Conservation (phyloP, 2,888 invertebrate species). For the Drosophila leonis region DNA sequence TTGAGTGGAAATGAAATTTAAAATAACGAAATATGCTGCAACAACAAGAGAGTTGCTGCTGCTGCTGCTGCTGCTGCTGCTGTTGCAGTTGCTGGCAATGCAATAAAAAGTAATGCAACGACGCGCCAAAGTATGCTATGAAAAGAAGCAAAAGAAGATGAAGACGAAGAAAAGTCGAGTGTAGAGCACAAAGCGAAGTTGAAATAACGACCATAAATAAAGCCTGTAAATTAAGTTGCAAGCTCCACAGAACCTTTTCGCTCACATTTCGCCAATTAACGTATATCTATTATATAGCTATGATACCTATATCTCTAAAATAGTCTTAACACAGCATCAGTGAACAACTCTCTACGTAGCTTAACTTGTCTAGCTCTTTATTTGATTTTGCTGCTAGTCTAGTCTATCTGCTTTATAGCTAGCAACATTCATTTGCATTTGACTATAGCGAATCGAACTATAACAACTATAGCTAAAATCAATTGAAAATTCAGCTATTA, state of each 20-base stretch:
- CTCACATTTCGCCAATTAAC: constrained; percentile 9
- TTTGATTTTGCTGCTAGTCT: neutral
- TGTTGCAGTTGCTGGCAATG: constrained; percentile 39
- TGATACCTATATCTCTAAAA: neutral
- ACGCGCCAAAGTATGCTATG: constrained; percentile 47
- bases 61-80: constrained; percentile 7
- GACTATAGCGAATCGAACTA: too few relatives aligned
- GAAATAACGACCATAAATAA: constrained; percentile 62
- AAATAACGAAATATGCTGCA: constrained; percentile 64
- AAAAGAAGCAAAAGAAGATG: constrained; percentile 8
- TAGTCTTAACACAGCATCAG: neutral
- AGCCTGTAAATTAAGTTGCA: constrained; percentile 18
- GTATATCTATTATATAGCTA: neutral
- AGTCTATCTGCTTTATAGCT: too few relatives aligned
- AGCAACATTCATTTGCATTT: too few relatives aligned
- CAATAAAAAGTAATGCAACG: constrained; percentile 61
- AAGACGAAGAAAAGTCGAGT: constrained; percentile 11
- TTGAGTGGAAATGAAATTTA: constrained; percentile 68
- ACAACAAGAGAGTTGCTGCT: constrained; percentile 31
- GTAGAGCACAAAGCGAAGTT: constrained; percentile 34
- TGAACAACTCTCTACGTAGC: neutral
- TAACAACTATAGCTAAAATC: too few relatives aligned
- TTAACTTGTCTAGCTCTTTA: neutral
- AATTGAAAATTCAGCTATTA: too few relatives aligned
- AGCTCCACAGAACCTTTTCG: constrained; percentile 20